Conservation (phyloP, 2,888 invertebrate species). For the Siphonodentalium dalli region DNA sequence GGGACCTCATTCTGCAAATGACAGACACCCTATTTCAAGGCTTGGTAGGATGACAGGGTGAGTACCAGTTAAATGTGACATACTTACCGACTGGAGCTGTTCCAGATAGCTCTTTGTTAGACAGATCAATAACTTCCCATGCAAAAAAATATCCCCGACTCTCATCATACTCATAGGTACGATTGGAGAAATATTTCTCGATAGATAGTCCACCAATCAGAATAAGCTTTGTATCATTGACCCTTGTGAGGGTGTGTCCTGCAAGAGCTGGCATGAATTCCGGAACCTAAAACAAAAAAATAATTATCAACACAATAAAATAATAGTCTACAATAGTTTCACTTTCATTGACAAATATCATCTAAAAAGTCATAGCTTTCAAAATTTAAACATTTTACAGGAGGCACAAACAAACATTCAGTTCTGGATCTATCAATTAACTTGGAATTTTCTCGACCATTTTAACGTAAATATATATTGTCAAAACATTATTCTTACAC, state of each 20-base stretch:
- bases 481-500: too few relatives aligned
- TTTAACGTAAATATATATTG: too few relatives aligned
- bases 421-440: too few relatives aligned
- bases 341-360: not conserved
- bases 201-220: conserved; percentile 84
- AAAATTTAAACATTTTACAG: not conserved
- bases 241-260: conserved; percentile 86
- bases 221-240: conserved; percentile 74
- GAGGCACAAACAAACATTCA: conserved; percentile 18
- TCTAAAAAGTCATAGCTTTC: not conserved
- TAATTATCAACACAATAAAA: not conserved
- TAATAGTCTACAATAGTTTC: too few relatives aligned
- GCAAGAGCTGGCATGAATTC: conserved; percentile 74
- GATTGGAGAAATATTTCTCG: conserved; percentile 78
- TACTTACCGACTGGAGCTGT: conserved; percentile 75
- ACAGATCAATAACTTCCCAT: too few relatives aligned
- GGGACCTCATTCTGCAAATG: too few relatives aligned
- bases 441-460: too few relatives aligned
- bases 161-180: conserved; percentile 73
- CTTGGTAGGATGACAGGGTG: too few relatives aligned
- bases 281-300: conserved; percentile 31
- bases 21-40: too few relatives aligned
- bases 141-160: conserved; percentile 73
- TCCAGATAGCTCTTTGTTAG: conserved; percentile 75
- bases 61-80: not conserved